These are phyloP conservation scores for Linnaemya vulpina DNA, from an alignment of 2,888 invertebrate genomes.

Conservation along the genomic window DNA sequence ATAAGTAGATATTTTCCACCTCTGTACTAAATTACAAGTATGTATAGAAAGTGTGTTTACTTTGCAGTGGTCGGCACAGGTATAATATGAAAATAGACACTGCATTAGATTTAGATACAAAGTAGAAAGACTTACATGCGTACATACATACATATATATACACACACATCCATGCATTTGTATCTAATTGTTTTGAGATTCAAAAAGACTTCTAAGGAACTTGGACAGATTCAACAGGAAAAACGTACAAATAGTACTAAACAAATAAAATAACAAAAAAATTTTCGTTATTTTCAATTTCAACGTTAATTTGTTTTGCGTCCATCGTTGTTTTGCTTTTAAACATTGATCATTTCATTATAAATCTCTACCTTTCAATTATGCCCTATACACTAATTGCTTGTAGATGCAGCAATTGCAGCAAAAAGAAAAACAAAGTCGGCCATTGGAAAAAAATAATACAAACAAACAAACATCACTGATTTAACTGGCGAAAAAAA, in stretches of 20 bases:
- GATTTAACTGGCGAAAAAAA: constrained; percentile 70
- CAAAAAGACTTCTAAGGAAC: constrained; percentile 64
- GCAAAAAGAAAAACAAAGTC: constrained; percentile 53
- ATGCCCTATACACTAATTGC: constrained; percentile 77
- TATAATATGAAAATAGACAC: constrained; percentile 70
- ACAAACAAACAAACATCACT: constrained; percentile 61
- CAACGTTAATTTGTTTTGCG: constrained; percentile 5
- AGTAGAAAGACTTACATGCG: not conserved
- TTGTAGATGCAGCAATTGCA: constrained; percentile 75
- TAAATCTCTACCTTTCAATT: constrained; percentile 59
- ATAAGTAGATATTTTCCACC: not conserved
- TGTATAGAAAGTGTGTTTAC: not conserved
- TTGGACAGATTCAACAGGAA: constrained; percentile 29
- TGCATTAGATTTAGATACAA: constrained; percentile 10
- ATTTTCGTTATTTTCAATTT: constrained; percentile 24
- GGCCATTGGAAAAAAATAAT: constrained; percentile 75
- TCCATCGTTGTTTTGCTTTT: constrained; percentile 32
- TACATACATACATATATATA: no score
- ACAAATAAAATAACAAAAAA: constrained; percentile 24
- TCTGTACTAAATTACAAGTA: not conserved
- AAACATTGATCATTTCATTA: constrained; percentile 62
- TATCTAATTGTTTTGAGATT: not conserved
- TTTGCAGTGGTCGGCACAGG: constrained; percentile 60
- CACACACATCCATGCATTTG: not conserved
- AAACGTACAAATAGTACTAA: constrained; percentile 16